Conservation (phyloP, 2,113 vertebrate genomes). For the Nettapus auritus region DNA sequence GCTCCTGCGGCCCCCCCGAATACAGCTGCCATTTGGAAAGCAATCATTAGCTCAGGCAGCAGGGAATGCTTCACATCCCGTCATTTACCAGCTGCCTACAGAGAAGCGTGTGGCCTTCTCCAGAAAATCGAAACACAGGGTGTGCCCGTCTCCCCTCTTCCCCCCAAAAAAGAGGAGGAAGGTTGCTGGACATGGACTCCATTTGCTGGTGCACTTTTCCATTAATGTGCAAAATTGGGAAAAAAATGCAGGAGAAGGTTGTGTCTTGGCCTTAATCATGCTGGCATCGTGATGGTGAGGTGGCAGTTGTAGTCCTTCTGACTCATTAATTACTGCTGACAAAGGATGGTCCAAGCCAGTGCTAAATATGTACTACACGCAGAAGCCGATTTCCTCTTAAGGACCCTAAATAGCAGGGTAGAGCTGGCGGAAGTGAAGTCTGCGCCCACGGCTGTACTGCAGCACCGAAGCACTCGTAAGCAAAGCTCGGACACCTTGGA, state of each 20-base stretch:
- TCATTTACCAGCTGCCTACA: constrained; percentile 74
- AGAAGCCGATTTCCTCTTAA: not conserved
- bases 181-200: not conserved
- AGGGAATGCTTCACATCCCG: constrained; percentile 57
- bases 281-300: fast-evolving
- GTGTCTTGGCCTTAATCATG: not conserved
- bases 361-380: fast-evolving
- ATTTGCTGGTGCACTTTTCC: not conserved
- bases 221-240: not conserved
- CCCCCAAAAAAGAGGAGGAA: not conserved
- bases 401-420: not conserved
- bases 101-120: constrained; percentile 53
- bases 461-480: fast-evolving
- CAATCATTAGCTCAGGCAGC: constrained; percentile 57
- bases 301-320: not conserved
- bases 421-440: fast-evolving
- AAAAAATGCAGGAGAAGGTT: not conserved
- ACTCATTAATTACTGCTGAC: not conserved
- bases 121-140: constrained; percentile 25
- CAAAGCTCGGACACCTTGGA: not conserved
- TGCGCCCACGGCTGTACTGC: fast-evolving
- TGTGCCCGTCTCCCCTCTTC: not conserved
- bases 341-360: not conserved
- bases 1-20: not conserved
- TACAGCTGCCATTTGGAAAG: constrained; percentile 2